phyloP scores from a whole-genome alignment of 2,888 invertebrate genomes.

The Eupeodes luniger region DNA sequence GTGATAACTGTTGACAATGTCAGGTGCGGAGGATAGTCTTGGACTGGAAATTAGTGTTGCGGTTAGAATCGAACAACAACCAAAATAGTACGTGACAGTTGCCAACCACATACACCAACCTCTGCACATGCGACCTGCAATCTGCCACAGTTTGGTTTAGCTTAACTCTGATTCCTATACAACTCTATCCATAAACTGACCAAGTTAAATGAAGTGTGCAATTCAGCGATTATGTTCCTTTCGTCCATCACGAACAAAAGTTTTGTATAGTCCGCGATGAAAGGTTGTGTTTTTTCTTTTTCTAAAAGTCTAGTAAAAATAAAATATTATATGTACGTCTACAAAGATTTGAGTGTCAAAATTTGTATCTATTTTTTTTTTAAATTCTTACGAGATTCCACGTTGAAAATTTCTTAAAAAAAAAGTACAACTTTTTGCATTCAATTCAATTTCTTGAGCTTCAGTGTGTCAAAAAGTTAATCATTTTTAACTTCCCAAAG shows the following conservation, averaged over 20 bases:
- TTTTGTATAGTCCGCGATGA: neutral
- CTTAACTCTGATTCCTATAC: constrained; percentile 36
- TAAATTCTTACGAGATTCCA: too few relatives aligned
- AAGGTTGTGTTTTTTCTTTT: neutral
- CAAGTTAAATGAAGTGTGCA: constrained; percentile 21
- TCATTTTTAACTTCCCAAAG: too few relatives aligned
- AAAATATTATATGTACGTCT: too few relatives aligned
- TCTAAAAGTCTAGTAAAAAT: too few relatives aligned
- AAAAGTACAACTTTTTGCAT: too few relatives aligned
- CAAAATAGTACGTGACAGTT: constrained; percentile 73
- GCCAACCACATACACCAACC: constrained; percentile 56
- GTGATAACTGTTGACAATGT: constrained; percentile 68
- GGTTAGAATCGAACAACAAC: constrained; percentile 71
- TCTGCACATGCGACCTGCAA: constrained; percentile 31
- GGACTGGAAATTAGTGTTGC: constrained; percentile 69
- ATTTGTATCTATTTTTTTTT: too few relatives aligned
- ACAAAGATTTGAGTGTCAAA: too few relatives aligned
- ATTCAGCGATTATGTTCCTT: constrained; percentile 13
- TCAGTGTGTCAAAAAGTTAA: too few relatives aligned
- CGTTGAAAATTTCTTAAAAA: too few relatives aligned
- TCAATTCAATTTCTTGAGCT: too few relatives aligned
- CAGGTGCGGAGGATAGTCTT: constrained; percentile 37
- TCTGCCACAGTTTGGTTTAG: constrained; percentile 33
- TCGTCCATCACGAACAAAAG: neutral
- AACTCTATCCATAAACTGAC: constrained; percentile 47